Evolutionary conservation across 2,888 invertebrate genomes (phyloP), one percentile per base, ranked within the genome.

Genomic region (Dione vanillae): DNA sequence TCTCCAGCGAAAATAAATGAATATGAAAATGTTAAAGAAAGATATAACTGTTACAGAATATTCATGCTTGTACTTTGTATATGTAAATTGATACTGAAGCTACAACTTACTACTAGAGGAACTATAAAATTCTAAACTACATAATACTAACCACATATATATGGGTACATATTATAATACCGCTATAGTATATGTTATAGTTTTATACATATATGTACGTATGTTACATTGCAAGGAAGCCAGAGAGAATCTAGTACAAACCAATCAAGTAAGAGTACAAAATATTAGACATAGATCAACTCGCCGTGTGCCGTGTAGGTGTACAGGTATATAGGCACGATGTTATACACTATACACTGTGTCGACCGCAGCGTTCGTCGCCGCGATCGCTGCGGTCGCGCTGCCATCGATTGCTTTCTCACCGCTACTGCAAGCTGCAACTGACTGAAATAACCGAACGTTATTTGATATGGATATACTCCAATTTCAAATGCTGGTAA

Each of bases 351-450:
- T 0, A 11, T 11, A 16, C 37, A 16, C n/a, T 35, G 54, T 49
- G 19, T 11, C 10, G 45, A 45, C 45, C 45, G 45, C n/a, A 45
- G 45, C n/a, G n/a, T 7, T 45, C 45, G 16, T 16, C 47, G 37
- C 16, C 56, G 16, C 47, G 16, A 8, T n/a, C n/a, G 35, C 56
- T 16, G 56, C 56, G 37, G 56, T 56, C 37, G 37, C 56, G 37
- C 56, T 16, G 16, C 37, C 56, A 56, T 56, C 56, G 56, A 56
- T 56, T 56, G 56, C 59, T 45, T 45, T 45, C 59, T 61, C 43
- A 20, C 37, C 56, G 37, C 56, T 37, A 12, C 16, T 56, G 7
- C 16, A 11, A 56, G 16, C 56, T 56, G 16, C 37, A 56, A 56
- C 56, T 56, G n/a, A 45, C 43, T 61, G 45, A 61, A 35, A 61